Conservation (phyloP, 2,113 vertebrate genomes). For the Hippocampus zosterae region DNA sequence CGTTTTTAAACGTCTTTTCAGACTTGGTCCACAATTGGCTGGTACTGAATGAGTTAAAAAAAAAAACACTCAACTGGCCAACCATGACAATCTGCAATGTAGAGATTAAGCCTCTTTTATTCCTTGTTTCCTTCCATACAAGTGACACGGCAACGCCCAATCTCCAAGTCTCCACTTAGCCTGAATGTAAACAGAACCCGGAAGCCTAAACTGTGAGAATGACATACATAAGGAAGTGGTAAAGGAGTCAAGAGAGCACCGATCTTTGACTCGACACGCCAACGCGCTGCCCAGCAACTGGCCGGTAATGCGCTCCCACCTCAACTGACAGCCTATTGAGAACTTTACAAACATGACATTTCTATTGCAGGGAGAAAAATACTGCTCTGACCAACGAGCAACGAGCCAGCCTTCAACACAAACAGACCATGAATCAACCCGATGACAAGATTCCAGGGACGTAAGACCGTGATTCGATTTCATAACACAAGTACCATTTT, state of each 20-base stretch:
- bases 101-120: background rate
- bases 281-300: background rate
- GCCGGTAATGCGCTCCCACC: background rate
- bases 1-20: too few species aligned
- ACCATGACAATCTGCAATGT: conserved; percentile 5
- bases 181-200: background rate
- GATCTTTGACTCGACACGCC: background rate
- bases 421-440: background rate
- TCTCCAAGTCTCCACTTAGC: background rate
- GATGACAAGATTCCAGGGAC: background rate
- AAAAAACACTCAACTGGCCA: conserved; percentile 4
- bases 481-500: too few species aligned
- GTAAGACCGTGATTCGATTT: background rate
- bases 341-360: background rate
- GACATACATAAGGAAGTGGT: background rate
- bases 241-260: background rate
- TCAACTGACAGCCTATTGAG: background rate
- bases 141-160: background rate
- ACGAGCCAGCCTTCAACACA: background rate
- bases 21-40: too few species aligned
- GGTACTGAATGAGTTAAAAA: background rate
- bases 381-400: background rate
- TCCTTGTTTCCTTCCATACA: background rate
- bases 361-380: background rate
- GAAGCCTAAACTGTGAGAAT: background rate